Base-by-base conservation (phyloP, 1,140 invertebrate genomes). In the Vanessa tameamea region DNA sequence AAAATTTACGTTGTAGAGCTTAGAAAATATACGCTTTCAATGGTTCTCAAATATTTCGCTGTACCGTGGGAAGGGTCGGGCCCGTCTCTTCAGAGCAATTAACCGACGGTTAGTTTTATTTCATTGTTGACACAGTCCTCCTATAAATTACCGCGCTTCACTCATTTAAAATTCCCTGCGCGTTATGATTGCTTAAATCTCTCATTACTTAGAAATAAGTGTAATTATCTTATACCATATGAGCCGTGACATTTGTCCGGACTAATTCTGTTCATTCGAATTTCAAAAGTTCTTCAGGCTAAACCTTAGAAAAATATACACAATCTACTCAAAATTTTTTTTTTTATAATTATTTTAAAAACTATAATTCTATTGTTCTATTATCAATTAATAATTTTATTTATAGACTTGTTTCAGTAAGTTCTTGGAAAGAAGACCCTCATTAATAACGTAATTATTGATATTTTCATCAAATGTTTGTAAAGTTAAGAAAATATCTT, bases 61-160 rank as follows among this genome's bases (percentile, higher is more conserved):
- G 70, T 61, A 80, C 70, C 82, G 82, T 84, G 82, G 78, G 82
- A 82, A 84, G 72, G 72, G 73, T 63, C 68, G 53, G n/a, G 37
- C 37, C 37, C 59, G 69, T 61, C 64, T 68, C 80, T 82, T 78
- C 78, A 78, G 76, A 59, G 78, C 75, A 82, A 84, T 84, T 84
- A 84, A 82, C 75, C n/a, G 64, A 59, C 47, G 61, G 50, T 80
- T 76, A 69, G 68, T 81, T 84, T 82, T 80, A 82, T 82, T 82
- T 82, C 73, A 78, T 82, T 78, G 78, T 79, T 77, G 74, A 79
- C 77, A 77, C 78, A 69, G 69, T 59, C 57, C 69, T 65, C 53
- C 51, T 57, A 67, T 78, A 72, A 77, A 78, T 76, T 65, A 76
- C 75, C 16, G 64, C 15, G 69, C 67, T 73, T 67, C 68, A 37